phyloP scores from a whole-genome alignment of 2,888 invertebrate genomes.

The Rhopalosiphum nymphaeae region DNA sequence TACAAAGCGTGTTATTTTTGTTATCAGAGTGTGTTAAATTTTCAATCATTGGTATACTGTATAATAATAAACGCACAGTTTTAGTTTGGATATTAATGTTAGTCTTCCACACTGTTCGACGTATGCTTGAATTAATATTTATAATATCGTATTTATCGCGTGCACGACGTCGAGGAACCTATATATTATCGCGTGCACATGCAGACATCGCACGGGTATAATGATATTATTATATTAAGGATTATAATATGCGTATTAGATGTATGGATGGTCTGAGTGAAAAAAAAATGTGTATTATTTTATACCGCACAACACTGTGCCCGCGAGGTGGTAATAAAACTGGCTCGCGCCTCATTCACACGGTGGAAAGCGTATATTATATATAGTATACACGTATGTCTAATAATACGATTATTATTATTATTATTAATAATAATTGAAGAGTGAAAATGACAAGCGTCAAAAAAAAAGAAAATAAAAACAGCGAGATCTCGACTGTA shows the following conservation, averaged over 20 bases:
- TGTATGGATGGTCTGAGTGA: background rate
- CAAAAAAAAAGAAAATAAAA: background rate
- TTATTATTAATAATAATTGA: background rate
- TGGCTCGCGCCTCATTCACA: background rate
- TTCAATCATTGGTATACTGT: background rate
- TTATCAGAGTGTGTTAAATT: background rate
- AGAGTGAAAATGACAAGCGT: slow-evolving; percentile 7
- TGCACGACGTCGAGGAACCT: background rate
- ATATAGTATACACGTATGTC: background rate
- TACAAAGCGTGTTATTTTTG: background rate
- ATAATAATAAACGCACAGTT: background rate
- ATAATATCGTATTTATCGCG: background rate
- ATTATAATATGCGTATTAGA: background rate
- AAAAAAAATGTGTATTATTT: background rate
- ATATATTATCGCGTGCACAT: background rate
- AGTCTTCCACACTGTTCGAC: background rate
- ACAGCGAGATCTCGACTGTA: background rate
- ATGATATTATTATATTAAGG: background rate
- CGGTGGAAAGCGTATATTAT: slow-evolving; percentile 4
- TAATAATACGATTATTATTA: slow-evolving; percentile 9
- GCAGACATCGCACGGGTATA: background rate
- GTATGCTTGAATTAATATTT: background rate
- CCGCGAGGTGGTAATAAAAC: slow-evolving; percentile 3
- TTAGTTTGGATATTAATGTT: background rate
- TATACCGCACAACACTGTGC: background rate